These are phyloP conservation scores for Campylomormyrus tamandua DNA, from an alignment of 2,113 vertebrate species.

Conservation along the genomic window DNA sequence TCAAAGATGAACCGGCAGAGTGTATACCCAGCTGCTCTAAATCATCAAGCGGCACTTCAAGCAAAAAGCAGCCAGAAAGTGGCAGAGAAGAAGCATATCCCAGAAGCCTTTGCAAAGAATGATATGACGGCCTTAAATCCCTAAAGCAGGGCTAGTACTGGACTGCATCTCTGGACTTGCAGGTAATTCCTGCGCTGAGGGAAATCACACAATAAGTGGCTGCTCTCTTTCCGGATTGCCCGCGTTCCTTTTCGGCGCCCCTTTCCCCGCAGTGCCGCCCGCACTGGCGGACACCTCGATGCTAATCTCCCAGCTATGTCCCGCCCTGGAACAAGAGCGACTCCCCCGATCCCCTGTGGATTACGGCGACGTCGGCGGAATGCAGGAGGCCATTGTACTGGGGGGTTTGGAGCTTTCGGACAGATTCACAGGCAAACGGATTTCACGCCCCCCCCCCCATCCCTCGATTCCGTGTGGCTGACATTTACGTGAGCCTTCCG, in stretches of 20 bases:
- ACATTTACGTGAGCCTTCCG: background rate
- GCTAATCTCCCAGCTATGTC: background rate
- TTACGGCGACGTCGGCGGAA: background rate
- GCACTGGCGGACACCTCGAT: background rate
- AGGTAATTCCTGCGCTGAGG: constrained; percentile 1
- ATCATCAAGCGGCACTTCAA: background rate
- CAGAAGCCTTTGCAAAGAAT: background rate
- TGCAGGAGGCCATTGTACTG: background rate
- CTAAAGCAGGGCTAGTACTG: background rate
- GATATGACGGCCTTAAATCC: background rate
- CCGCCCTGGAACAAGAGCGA: background rate
- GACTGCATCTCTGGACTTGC: background rate
- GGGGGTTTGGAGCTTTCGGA: background rate
- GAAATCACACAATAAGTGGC: background rate
- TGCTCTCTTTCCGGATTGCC: background rate
- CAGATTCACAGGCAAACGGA: background rate
- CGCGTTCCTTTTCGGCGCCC: background rate
- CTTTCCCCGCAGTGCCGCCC: background rate
- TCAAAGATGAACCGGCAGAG: background rate
- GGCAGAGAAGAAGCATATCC: background rate
- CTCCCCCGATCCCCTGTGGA: background rate
- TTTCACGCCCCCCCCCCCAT: background rate
- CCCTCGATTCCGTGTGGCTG: background rate
- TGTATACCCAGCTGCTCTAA: background rate
- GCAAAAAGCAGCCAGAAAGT: background rate